Conservation (phyloP, 2,888 invertebrate species). For the Osmoderma eremita region DNA sequence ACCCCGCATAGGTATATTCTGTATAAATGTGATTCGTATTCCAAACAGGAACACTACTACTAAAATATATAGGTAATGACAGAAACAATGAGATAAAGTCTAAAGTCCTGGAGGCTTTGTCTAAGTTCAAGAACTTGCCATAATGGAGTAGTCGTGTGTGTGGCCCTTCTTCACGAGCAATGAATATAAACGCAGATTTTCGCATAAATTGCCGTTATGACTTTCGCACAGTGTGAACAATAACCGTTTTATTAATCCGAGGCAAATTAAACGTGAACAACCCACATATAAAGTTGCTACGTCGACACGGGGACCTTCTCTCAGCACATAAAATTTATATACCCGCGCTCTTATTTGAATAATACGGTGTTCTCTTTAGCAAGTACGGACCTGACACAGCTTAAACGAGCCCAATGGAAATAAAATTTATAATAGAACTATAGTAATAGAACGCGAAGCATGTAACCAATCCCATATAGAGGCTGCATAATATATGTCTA, state of each 20-base stretch:
- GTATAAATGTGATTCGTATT: conserved; percentile 1
- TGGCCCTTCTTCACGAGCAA: conserved; percentile 28
- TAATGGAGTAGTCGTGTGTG: conserved; percentile 6
- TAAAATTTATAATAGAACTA: no score
- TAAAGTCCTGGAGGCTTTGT: conserved; percentile 25
- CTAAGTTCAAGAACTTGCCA: conserved; percentile 32
- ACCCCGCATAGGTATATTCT: neutral
- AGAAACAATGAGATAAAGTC: conserved; percentile 29
- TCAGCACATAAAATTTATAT: conserved; percentile 37
- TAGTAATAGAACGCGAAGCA: no score
- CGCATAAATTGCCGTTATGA: conserved; percentile 36
- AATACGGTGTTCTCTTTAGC: conserved; percentile 15
- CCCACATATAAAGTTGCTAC: conserved; percentile 36
- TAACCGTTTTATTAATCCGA: conserved; percentile 37
- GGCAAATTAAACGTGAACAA: conserved; percentile 37
- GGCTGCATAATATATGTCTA: no score
- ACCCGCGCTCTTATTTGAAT: conserved; percentile 10
- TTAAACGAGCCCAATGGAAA: no score
- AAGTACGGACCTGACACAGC: conserved; percentile 1
- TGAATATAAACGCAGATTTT: conserved; percentile 35
- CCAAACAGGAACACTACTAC: conserved; percentile 20
- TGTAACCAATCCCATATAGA: no score
- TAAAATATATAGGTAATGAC: conserved; percentile 30
- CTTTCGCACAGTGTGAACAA: conserved; percentile 36
- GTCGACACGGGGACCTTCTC: conserved; percentile 24